Evolutionary conservation across 2,888 invertebrate genomes (phyloP).

Genomic region (Lasioglossum zephyrum): DNA sequence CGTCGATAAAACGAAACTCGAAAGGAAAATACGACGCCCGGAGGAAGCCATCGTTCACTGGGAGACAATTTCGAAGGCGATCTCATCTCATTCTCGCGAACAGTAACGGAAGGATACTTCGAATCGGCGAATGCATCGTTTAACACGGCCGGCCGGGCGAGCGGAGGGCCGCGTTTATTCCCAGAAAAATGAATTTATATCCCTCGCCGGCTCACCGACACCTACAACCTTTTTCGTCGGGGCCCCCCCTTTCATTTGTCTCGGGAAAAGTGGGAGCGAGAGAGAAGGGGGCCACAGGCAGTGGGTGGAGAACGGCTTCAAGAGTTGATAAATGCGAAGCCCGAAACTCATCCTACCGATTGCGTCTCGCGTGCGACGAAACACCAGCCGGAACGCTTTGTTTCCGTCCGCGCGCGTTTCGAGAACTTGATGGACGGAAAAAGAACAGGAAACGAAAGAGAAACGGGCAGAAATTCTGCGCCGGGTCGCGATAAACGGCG

Average conservation of each 20-base stretch:
- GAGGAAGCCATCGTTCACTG: slow-evolving; percentile 56
- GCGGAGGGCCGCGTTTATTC: slow-evolving; percentile 34
- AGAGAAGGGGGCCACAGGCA: background rate
- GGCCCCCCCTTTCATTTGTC: slow-evolving; percentile 55
- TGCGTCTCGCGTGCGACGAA: slow-evolving; percentile 68
- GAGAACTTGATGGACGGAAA: slow-evolving; percentile 52
- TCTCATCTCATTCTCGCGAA: slow-evolving; percentile 37
- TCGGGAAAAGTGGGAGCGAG: slow-evolving; percentile 24
- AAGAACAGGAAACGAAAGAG: slow-evolving; percentile 30
- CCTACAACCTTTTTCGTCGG: slow-evolving; percentile 35
- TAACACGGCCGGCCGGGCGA: slow-evolving; percentile 51
- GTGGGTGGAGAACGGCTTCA: slow-evolving; percentile 44
- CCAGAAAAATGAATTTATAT: slow-evolving; percentile 72
- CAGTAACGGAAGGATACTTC: slow-evolving; percentile 27
- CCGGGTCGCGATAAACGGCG: slow-evolving; percentile 47
- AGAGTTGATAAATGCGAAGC: slow-evolving; percentile 73
- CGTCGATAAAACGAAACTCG: slow-evolving; percentile 33
- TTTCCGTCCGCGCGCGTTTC: slow-evolving; percentile 62
- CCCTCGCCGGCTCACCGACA: slow-evolving; percentile 37
- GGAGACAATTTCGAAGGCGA: slow-evolving; percentile 58
- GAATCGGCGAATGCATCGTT: slow-evolving; percentile 65
- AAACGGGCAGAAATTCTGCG: slow-evolving; percentile 48
- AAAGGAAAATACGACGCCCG: slow-evolving; percentile 22
- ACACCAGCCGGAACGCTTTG: slow-evolving; percentile 63
- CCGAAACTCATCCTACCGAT: slow-evolving; percentile 72